phyloP scores from a whole-genome alignment of 2,888 invertebrate genomes.

The Pyrgus malvae region DNA sequence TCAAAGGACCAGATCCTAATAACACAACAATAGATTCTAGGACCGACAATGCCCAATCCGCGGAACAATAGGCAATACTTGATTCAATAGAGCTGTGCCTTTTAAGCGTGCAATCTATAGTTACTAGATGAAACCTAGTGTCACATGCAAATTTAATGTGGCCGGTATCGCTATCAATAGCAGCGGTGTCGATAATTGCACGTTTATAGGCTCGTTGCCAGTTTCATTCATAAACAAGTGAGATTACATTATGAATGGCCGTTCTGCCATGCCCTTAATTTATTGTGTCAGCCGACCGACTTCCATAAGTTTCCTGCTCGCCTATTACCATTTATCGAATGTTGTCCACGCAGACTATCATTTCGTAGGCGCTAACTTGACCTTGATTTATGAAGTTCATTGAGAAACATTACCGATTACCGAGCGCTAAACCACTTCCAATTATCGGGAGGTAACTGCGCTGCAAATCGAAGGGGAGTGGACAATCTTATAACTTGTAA shows the following conservation, averaged over 20 bases:
- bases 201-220: constrained; percentile 53
- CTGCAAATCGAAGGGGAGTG: constrained; percentile 21
- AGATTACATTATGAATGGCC: constrained; percentile 74
- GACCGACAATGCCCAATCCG: constrained; percentile 58
- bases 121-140: constrained; percentile 37
- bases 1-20: constrained; percentile 46
- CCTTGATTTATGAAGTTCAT: constrained; percentile 69
- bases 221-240: constrained; percentile 77
- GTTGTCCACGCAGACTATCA: constrained; percentile 56
- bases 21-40: constrained; percentile 53
- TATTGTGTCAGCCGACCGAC: constrained; percentile 57
- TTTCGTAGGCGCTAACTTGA: constrained; percentile 57
- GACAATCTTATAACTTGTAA: constrained; percentile 26
- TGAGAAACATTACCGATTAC: constrained; percentile 45
- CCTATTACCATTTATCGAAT: constrained; percentile 71
- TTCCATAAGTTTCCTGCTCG: constrained; percentile 68
- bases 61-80: constrained; percentile 62
- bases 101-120: constrained; percentile 34
- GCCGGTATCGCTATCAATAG: constrained; percentile 55
- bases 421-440: constrained; percentile 43
- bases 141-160: constrained; percentile 62
- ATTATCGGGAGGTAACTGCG: constrained; percentile 39
- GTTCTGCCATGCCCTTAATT: constrained; percentile 63
- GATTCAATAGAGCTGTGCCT: constrained; percentile 53
- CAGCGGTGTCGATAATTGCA: constrained; percentile 70